A percentile compares a stretch with the other conserved stretches of the same genome.
These are phyloP conservation scores for Gila robusta DNA, from an alignment of 2,797 vertebrate species.

Conservation along the genomic window DNA sequence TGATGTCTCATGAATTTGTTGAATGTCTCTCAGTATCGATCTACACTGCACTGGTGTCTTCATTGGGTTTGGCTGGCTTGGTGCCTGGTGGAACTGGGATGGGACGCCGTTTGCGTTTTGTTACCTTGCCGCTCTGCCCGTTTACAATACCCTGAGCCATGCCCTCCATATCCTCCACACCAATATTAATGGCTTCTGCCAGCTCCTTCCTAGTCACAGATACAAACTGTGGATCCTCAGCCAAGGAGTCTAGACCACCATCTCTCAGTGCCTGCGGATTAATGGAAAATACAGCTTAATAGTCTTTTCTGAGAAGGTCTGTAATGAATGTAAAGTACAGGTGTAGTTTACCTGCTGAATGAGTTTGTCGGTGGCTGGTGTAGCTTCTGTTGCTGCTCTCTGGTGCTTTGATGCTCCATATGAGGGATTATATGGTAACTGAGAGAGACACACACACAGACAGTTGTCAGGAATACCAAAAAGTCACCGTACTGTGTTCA, in stretches of 20 bases:
- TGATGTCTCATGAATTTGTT: not conserved
- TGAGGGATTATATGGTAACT: constrained; percentile 75
- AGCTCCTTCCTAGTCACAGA: constrained; percentile 79
- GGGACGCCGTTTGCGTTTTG: constrained; percentile 71
- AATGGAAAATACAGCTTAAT: not conserved
- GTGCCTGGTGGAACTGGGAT: constrained; percentile 67
- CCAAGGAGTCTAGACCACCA: constrained; percentile 80
- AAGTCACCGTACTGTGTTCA: not conserved
- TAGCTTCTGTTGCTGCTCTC: constrained; percentile 31
- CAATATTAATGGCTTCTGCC: constrained; percentile 82
- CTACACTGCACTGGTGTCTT: constrained; percentile 48
- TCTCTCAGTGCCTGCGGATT: constrained; percentile 80
- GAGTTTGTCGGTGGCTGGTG: constrained; percentile 80
- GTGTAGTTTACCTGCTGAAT: constrained; percentile 83
- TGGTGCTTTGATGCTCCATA: constrained; percentile 62
- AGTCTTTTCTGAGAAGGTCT: not conserved
- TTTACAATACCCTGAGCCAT: constrained; percentile 78
- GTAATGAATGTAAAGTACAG: not conserved
- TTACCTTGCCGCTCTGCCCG: constrained; percentile 61
- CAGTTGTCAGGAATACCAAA: not conserved
- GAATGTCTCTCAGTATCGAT: constrained; percentile 31
- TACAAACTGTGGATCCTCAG: constrained; percentile 78
- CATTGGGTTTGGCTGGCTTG: constrained; percentile 22
- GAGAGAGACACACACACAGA: constrained; percentile 40
- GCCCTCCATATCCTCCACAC: constrained; percentile 79